phyloP scores from a whole-genome alignment of 2,888 invertebrate species.

The Parascotia fuliginaria region DNA sequence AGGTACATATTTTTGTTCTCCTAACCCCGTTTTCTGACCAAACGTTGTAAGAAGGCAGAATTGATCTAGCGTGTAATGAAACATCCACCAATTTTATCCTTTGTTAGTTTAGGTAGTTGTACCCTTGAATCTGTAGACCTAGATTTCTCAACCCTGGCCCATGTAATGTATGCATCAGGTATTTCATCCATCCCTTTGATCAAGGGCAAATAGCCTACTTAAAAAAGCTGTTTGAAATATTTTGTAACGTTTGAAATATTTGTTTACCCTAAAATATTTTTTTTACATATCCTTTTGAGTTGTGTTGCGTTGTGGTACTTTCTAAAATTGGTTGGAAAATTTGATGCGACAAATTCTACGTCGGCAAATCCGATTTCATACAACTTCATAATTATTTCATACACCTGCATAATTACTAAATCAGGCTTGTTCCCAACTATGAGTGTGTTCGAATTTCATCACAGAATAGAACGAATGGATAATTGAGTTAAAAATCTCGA shows the following conservation, averaged over 20 bases:
- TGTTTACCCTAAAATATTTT: conserved; percentile 15
- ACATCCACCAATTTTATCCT: background rate
- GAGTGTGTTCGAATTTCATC: too few species aligned
- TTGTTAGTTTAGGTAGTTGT: conserved; percentile 5
- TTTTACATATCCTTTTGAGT: conserved; percentile 11
- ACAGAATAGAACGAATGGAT: too few species aligned
- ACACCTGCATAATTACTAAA: too few species aligned
- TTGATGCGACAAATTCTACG: background rate
- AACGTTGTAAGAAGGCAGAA: background rate
- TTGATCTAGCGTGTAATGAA: background rate
- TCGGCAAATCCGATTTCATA: background rate
- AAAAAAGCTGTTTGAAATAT: conserved; percentile 21
- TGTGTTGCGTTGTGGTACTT: background rate
- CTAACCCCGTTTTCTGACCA: background rate
- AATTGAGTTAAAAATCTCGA: too few species aligned
- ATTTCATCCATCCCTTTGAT: conserved; percentile 29
- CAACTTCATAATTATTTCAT: too few species aligned
- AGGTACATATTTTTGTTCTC: background rate
- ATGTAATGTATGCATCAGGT: conserved; percentile 20
- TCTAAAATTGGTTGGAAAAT: conserved; percentile 1
- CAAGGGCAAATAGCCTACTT: conserved; percentile 15
- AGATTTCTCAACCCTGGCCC: conserved; percentile 4
- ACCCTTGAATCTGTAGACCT: conserved; percentile 4
- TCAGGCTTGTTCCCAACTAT: too few species aligned
- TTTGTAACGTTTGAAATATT: conserved; percentile 12